A percentile compares a stretch with the other conserved stretches of the same genome.
Evolutionary conservation across 2,113 vertebrate genomes (phyloP).

Genomic region (Engystomops pustulosus): DNA sequence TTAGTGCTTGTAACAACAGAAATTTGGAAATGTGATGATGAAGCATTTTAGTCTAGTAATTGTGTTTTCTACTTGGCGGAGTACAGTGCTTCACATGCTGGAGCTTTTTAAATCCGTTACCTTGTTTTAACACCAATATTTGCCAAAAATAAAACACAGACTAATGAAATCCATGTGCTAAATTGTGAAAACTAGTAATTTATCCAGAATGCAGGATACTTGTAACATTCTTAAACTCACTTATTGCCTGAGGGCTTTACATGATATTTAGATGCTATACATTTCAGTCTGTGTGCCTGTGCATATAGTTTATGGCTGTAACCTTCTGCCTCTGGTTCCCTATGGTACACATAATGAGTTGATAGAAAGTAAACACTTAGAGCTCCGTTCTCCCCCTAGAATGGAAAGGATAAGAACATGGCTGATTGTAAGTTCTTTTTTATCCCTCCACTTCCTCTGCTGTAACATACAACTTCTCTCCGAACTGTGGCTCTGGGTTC

Average conservation of each 20-base stretch:
- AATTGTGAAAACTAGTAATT: background rate
- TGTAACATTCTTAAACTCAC: background rate
- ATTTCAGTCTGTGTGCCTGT: background rate
- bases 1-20: too few species aligned
- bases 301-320: background rate
- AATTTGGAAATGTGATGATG: background rate
- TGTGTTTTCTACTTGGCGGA: background rate
- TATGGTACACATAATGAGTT: background rate
- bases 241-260: constrained; percentile 6
- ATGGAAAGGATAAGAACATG: background rate
- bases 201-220: background rate
- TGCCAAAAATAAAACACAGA: constrained; percentile 20
- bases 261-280: background rate
- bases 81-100: background rate
- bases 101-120: background rate
- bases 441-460: background rate
- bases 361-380: background rate
- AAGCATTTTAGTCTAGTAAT: background rate
- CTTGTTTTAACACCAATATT: constrained; percentile 22
- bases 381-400: background rate
- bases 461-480: background rate
- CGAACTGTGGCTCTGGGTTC: too few species aligned
- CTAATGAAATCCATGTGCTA: constrained; percentile 5
- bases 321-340: constrained; percentile 1
- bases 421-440: background rate